These are phyloP conservation scores for Perccottus glenii DNA, from an alignment of 2,113 vertebrate genomes.

Conservation along the genomic window DNA sequence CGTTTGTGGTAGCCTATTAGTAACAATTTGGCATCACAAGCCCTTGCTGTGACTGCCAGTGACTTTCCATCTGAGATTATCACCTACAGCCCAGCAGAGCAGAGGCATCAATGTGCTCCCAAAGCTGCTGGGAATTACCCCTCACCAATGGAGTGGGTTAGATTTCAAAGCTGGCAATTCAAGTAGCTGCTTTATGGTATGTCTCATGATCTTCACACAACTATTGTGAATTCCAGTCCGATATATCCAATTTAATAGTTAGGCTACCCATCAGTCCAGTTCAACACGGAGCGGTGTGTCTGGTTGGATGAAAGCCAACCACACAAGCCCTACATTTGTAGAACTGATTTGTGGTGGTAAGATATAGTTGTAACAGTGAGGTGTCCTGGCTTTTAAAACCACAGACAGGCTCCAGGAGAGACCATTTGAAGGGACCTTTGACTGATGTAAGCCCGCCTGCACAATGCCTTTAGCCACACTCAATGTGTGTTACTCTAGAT, in stretches of 20 bases:
- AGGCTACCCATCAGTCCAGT: conserved; percentile 2
- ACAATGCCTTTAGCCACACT: background rate
- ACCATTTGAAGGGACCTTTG: background rate
- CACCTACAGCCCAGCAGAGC: conserved; percentile 4
- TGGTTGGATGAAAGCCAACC: conserved; percentile 22
- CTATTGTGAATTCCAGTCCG: conserved; percentile 24
- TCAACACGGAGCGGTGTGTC: conserved; percentile 3
- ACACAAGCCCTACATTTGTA: conserved; percentile 3
- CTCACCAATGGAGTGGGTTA: conserved; percentile 17
- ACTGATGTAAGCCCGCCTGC: conserved; percentile 4
- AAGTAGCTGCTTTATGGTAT: conserved; percentile 25
- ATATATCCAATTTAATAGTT: conserved; percentile 3
- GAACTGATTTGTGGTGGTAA: background rate
- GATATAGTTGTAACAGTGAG: background rate
- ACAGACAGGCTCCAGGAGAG: too few species aligned
- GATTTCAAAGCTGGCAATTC: conserved; percentile 51
- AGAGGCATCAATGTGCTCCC: conserved; percentile 15
- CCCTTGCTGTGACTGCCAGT: conserved; percentile 12
- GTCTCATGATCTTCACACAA: conserved; percentile 20
- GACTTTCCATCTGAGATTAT: conserved; percentile 26
- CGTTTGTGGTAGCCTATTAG: background rate
- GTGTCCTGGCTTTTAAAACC: background rate
- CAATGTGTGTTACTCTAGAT: background rate
- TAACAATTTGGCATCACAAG: background rate
- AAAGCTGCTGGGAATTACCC: conserved; percentile 35